Base-by-base conservation (phyloP, 2,888 invertebrate species). In the Hypena proboscidalis region DNA sequence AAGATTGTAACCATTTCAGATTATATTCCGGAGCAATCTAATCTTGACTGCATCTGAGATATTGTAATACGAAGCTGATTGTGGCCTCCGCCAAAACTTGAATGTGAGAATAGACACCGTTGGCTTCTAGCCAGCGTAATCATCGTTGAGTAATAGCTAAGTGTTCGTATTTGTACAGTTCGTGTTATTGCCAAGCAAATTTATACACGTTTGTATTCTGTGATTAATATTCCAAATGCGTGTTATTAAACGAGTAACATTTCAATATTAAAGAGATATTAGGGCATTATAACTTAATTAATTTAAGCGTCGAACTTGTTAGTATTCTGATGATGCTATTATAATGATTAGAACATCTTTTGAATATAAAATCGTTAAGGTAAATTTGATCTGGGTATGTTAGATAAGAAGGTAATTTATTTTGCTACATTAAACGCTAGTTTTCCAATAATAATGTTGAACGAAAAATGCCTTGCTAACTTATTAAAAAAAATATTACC, bases 111-210 rank as follows among this genome's bases (percentile, higher is more conserved):
- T 69, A 67, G 65, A 70, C 60, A 64, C 44, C 46, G 48, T 67
- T 80, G 80, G 80, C 79, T 44, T 39, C 41, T 42, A 37, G 77
- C 80, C 79, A 80, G 72, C 62, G 67, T 70, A 80, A 80, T 81
- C 77, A 74, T 71, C 63, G 72, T 63, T 67, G 73, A 74, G 74
- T 78, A 72, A 77, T 73, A 66, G 70, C 62, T 65, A 66, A 76
- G 71, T 69, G 73, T 72, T 74, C 71, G 75, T 74, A 76, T 76
- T 77, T 73, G 71, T 65, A 58, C 61, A 70, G 67, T 75, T 74
- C 70, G 70, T 72, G 63, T 71, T 77, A 77, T 73, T 76, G 70
- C 67, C 67, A 70, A 67, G 65, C 54, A 60, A 71, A 70, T 60
- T 60, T 63, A 63, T 64, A 58, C 58, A 61, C 66, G 66, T 74